Percentiles rank a stretch among this genome's conserved stretches.
phyloP scores from a whole-genome alignment of 2,797 vertebrate species.

The Lepilemur septentrionalis region DNA sequence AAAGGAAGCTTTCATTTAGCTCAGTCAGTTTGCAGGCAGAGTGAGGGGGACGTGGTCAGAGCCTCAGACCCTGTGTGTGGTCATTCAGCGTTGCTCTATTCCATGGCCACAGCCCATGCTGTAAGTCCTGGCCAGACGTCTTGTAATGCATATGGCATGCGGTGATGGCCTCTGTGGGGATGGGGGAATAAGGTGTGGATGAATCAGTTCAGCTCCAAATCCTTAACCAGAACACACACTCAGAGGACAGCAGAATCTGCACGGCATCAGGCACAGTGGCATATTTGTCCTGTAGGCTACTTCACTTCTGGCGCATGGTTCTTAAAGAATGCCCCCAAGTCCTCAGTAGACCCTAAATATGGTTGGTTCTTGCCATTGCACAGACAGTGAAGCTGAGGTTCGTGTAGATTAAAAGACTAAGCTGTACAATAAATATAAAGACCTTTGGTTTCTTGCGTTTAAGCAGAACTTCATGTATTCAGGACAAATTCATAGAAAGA shows the following conservation, averaged over 20 bases:
- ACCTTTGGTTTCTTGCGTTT: neutral
- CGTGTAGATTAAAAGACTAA: neutral
- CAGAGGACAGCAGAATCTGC: neutral
- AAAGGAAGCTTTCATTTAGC: constrained; percentile 60
- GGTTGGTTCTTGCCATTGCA: neutral
- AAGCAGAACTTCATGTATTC: neutral
- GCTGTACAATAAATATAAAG: neutral
- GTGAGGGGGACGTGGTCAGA: neutral
- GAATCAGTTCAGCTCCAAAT: constrained; percentile 22
- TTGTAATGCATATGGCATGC: neutral
- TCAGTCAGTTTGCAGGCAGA: constrained; percentile 40
- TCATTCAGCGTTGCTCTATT: constrained; percentile 23
- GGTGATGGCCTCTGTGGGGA: neutral
- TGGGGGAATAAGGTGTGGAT: constrained; percentile 53
- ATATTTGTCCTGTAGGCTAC: neutral
- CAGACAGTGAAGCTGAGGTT: neutral
- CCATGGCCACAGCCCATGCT: neutral
- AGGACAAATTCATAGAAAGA: neutral
- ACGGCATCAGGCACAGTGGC: neutral
- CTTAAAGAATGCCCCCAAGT: neutral
- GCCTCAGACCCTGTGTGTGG: constrained; percentile 52
- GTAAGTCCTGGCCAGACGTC: constrained; percentile 24
- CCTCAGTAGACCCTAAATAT: neutral
- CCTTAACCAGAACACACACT: neutral
- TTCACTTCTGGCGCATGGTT: neutral